A percentile compares a stretch with the other conserved stretches of the same genome.
Evolutionary conservation across 2,888 invertebrate genomes (phyloP).

Genomic region (Tetheella fluctuosa): DNA sequence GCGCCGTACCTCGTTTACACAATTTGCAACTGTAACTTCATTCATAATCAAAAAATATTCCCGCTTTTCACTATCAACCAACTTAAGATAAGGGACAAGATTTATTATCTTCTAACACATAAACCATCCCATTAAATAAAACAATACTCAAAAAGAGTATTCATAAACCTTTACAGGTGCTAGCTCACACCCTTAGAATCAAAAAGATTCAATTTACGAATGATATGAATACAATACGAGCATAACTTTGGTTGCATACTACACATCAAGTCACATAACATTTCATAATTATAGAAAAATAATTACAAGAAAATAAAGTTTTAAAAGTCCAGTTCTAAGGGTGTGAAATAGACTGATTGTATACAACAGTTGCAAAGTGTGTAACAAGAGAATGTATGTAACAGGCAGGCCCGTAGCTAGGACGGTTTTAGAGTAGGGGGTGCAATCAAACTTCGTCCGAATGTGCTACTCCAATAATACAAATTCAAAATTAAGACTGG

Average conservation of each 20-base stretch:
- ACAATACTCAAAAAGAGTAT: conserved; percentile 5
- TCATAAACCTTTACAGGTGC: not conserved
- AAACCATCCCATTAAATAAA: conserved; percentile 2
- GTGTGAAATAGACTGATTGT: not conserved
- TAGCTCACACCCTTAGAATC: not conserved
- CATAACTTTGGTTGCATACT: not conserved
- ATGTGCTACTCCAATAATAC: not conserved
- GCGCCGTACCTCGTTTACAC: not conserved
- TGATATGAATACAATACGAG: not conserved
- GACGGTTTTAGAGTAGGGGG: not conserved
- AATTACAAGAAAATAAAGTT: not conserved
- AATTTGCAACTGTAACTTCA: conserved; percentile 8
- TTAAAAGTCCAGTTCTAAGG: not conserved
- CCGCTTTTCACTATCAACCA: not conserved
- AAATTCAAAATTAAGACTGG: too few relatives aligned
- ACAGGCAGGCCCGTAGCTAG: not conserved
- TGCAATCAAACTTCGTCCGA: not conserved
- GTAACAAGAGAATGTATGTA: conserved; percentile 5
- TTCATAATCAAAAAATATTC: conserved; percentile 2
- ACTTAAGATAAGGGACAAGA: conserved; percentile 2
- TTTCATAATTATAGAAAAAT: not conserved
- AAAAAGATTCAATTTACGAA: not conserved
- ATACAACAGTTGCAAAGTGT: conserved; percentile 6
- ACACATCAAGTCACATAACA: conserved; percentile 1
- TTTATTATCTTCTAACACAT: not conserved